Conservation (phyloP, 2,888 invertebrate species). For the Physocephala rufipes region DNA sequence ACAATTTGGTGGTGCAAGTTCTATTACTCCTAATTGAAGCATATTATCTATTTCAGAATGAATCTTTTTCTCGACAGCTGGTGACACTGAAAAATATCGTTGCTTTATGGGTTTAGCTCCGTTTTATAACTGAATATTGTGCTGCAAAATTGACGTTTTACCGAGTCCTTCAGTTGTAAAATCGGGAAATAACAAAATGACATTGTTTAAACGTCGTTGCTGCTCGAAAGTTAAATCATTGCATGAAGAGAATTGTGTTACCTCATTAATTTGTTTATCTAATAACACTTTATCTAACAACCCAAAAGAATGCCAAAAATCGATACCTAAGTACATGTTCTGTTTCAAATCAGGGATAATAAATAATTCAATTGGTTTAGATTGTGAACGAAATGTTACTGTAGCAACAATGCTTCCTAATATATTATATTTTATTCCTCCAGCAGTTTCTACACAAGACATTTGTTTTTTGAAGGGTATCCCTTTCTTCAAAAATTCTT, state of each 20-base stretch:
- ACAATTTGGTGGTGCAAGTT: conserved; percentile 43
- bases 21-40: conserved; percentile 49
- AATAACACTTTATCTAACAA: conserved; percentile 11
- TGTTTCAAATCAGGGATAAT: conserved; percentile 31
- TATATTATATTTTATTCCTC: conserved; percentile 34
- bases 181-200: conserved; percentile 35
- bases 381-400: conserved; percentile 14
- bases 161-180: conserved; percentile 36
- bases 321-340: conserved; percentile 35
- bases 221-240: not conserved
- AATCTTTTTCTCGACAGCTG: conserved; percentile 36
- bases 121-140: conserved; percentile 38
- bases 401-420: conserved; percentile 16
- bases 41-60: conserved; percentile 49
- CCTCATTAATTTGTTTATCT: conserved; percentile 5
- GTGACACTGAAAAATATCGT: conserved; percentile 38
- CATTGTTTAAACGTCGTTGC: conserved; percentile 5
- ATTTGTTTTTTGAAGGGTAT: conserved; percentile 4
- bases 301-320: conserved; percentile 35
- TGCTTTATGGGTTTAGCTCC: conserved; percentile 38
- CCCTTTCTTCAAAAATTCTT: conserved; percentile 26
- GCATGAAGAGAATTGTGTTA: not conserved
- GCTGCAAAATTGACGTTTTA: conserved; percentile 35
- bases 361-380: conserved; percentile 27
- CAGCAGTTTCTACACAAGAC: conserved; percentile 33